phyloP scores from a whole-genome alignment of 2,888 invertebrate genomes.

The Cheilosia variabilis region DNA sequence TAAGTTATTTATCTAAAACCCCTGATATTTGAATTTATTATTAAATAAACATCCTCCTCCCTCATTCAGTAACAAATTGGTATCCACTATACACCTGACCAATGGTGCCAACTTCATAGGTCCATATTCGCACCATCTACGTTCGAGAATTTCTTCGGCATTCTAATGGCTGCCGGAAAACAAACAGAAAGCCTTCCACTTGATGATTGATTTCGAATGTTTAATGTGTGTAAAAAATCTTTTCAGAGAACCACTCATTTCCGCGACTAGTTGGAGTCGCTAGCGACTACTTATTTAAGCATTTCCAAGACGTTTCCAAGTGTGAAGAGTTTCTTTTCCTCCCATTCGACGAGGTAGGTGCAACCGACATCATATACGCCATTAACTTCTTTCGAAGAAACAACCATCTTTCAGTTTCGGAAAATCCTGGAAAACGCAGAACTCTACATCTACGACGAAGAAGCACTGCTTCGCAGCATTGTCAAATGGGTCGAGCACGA shows the following conservation, averaged over 20 bases:
- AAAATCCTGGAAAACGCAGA: conserved; percentile 77
- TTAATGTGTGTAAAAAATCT: not conserved
- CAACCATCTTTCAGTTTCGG: conserved; percentile 65
- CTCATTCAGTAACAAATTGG: no score
- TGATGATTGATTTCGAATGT: not conserved
- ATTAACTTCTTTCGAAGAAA: not conserved
- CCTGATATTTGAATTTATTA: no score
- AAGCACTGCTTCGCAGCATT: conserved; percentile 77
- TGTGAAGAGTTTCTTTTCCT: conserved; percentile 78
- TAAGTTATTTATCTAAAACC: no score
- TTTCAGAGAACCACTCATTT: conserved; percentile 77
- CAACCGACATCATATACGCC: no score
- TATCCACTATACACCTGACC: no score
- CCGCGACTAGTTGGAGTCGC: conserved; percentile 76
- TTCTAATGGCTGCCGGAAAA: no score
- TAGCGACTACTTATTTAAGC: conserved; percentile 77
- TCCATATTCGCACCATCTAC: no score
- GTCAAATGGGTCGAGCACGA: conserved; percentile 78
- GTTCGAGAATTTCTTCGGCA: no score
- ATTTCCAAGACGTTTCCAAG: conserved; percentile 78
- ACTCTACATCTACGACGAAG: conserved; percentile 78
- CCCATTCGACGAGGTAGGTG: conserved; percentile 77
- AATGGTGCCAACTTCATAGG: no score
- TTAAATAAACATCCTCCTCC: no score
- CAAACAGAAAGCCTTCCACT: no score